Evolutionary conservation across 2,797 vertebrate species (phyloP).

Genomic region (Microctenopoma lineatum): DNA sequence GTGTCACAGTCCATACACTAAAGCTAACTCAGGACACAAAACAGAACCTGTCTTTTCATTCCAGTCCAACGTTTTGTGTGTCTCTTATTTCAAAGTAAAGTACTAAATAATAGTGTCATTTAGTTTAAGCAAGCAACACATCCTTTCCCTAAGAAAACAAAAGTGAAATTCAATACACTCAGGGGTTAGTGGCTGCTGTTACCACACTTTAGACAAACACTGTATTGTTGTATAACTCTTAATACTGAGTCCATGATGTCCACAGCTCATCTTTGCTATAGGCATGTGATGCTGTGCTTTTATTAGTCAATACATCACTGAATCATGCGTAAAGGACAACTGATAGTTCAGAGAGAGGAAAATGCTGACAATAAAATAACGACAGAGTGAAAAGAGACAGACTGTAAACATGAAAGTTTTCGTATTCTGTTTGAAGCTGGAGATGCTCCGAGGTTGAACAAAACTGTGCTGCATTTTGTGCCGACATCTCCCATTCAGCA

Average conservation of each 20-base stretch:
- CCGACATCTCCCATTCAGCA: not conserved
- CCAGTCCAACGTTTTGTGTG: too few species aligned
- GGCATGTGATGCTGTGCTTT: not conserved
- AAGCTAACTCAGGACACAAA: too few species aligned
- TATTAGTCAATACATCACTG: not conserved
- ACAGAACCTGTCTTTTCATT: too few species aligned
- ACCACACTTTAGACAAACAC: not conserved
- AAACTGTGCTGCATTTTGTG: not conserved
- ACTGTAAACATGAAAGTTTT: conserved; percentile 4
- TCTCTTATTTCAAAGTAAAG: too few species aligned
- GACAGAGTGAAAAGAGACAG: not conserved
- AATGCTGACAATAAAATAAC: conserved; percentile 1
- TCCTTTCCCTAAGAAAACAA: not conserved
- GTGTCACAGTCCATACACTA: too few species aligned
- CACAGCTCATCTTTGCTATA: not conserved
- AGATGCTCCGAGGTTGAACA: not conserved
- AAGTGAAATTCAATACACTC: not conserved
- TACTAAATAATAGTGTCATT: too few species aligned
- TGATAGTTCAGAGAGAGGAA: not conserved
- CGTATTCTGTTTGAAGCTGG: conserved; percentile 24
- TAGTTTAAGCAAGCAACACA: not conserved
- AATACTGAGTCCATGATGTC: not conserved
- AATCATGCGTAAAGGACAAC: not conserved
- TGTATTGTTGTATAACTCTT: not conserved
- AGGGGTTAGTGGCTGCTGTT: not conserved